Evolutionary conservation across 2,797 vertebrate genomes (phyloP).

Genomic region (Gouania willdenowi): DNA sequence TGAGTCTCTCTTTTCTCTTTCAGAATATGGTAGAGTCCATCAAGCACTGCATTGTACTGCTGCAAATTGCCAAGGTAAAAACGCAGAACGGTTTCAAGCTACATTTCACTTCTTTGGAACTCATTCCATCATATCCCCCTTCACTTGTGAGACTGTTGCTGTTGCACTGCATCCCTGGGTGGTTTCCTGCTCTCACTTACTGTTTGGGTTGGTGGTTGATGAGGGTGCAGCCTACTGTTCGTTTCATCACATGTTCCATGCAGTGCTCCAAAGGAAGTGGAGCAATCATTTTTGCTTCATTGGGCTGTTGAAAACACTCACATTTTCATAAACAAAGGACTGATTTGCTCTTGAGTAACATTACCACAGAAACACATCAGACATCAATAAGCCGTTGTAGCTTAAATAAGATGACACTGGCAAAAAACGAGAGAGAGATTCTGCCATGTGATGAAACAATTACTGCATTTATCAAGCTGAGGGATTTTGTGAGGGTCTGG

Average conservation of each 20-base stretch:
- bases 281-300: slow-evolving; percentile 26
- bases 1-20: slow-evolving; percentile 48
- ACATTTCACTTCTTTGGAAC: slow-evolving; percentile 3
- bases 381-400: neutral
- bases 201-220: slow-evolving; percentile 32
- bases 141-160: slow-evolving; percentile 27
- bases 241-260: slow-evolving; percentile 64
- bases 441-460: slow-evolving; percentile 62
- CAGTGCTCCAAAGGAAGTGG: slow-evolving; percentile 33
- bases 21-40: slow-evolving; percentile 99
- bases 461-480: slow-evolving; percentile 23
- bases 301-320: slow-evolving; percentile 9
- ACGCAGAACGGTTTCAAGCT: slow-evolving; percentile 3
- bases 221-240: slow-evolving; percentile 45
- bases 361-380: neutral
- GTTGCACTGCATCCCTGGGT: slow-evolving; percentile 23
- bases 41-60: slow-evolving; percentile 99
- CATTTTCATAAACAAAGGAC: neutral
- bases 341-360: neutral
- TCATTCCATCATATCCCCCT: slow-evolving; percentile 8
- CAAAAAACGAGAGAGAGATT: neutral
- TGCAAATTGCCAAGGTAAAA: slow-evolving; percentile 99
- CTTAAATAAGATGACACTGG: too few relatives aligned
- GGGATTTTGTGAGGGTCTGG: slow-evolving; percentile 17
- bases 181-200: slow-evolving; percentile 45